These are phyloP conservation scores for Agonopterix heracliana DNA, from an alignment of 2,888 invertebrate species.

Conservation along the genomic window DNA sequence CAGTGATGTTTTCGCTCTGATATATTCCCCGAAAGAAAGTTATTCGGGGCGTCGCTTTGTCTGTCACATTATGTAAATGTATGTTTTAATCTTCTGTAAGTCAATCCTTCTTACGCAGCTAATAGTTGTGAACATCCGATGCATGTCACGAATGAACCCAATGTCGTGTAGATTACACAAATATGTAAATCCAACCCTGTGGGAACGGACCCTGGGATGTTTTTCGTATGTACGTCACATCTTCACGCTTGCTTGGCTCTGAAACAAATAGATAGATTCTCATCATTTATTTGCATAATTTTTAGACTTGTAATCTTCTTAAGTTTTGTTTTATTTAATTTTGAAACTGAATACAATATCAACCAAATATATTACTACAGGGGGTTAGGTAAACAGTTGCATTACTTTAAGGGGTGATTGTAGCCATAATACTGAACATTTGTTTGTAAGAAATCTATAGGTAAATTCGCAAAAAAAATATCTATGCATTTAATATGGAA, in stretches of 20 bases:
- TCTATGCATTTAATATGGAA: too few relatives aligned
- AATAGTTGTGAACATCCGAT: constrained; percentile 44
- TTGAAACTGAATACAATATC: not conserved
- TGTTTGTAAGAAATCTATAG: too few relatives aligned
- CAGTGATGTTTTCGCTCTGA: constrained; percentile 2
- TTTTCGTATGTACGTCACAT: constrained; percentile 24
- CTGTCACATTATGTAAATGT: constrained; percentile 54
- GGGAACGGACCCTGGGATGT: constrained; percentile 16
- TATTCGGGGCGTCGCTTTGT: constrained; percentile 47
- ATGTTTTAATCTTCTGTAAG: constrained; percentile 47
- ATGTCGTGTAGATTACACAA: constrained; percentile 60
- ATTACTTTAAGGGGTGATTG: too few relatives aligned
- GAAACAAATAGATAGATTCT: constrained; percentile 52
- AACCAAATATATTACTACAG: too few relatives aligned
- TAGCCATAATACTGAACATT: too few relatives aligned
- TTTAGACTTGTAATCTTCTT: not conserved
- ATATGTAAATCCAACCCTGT: constrained; percentile 50
- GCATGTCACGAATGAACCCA: constrained; percentile 59
- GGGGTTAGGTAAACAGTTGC: too few relatives aligned
- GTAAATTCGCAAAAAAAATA: too few relatives aligned
- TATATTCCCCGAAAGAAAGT: constrained; percentile 23
- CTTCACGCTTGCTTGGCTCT: constrained; percentile 23
- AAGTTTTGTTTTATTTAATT: not conserved
- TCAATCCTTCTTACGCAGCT: constrained; percentile 27
- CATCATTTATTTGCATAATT: constrained; percentile 26